Evolutionary conservation across 2,797 vertebrate species (phyloP).

Genomic region (Dendrocincla tyrannina): DNA sequence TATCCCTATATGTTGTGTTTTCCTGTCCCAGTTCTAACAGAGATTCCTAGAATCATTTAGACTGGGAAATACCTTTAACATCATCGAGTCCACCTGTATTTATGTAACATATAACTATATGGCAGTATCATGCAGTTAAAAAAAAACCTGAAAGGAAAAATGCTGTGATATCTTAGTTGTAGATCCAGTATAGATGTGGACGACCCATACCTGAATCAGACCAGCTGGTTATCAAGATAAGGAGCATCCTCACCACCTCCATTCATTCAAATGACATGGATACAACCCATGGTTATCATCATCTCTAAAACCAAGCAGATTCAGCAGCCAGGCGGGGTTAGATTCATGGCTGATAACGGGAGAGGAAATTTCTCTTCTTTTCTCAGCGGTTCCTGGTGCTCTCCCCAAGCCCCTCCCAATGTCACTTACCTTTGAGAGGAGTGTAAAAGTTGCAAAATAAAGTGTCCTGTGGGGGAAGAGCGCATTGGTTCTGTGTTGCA

Average conservation of each 20-base stretch:
- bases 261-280: background rate
- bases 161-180: background rate
- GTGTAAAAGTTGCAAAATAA: background rate
- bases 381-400: background rate
- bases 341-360: background rate
- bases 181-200: background rate
- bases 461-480: rapidly evolving
- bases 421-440: background rate
- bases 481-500: background rate
- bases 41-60: background rate
- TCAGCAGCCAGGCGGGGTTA: background rate
- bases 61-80: background rate
- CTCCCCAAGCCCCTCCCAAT: background rate
- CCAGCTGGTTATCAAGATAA: background rate
- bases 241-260: background rate
- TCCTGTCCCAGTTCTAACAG: background rate
- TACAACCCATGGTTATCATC: background rate
- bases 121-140: background rate
- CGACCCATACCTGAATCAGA: background rate
- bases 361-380: background rate
- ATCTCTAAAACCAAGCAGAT: background rate
- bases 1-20: background rate
- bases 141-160: background rate
- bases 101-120: background rate
- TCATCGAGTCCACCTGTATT: background rate